Evolutionary conservation across 2,888 invertebrate species (phyloP), one percentile per base, ranked within the genome.

Genomic region (Megamerina dolium): DNA sequence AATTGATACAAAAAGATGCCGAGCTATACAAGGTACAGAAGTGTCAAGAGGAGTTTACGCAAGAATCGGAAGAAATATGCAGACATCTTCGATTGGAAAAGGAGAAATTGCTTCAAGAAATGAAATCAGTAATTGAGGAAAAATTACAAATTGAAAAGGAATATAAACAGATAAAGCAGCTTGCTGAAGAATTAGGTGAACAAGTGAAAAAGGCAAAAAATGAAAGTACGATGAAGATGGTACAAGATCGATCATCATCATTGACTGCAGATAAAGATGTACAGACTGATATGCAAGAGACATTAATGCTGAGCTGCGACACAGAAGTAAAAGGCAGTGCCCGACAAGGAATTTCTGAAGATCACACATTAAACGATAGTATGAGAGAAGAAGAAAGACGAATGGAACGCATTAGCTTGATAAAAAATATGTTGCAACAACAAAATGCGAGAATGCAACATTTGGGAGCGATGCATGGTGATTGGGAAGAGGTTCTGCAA

Each of bases 401-500:
- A 26, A 37, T 41, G 23, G 46, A 54, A 36, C 50, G 54, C 27
- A 42, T 67, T 23, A 45, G 48, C 1, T 37, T 63, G 10, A 49
- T 70, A 21, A 56, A 59, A 17, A 49, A 55, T 34, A 43, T 65
- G 16, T 36, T 67, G 2, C 50, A 52, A 5, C 58, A 63, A 3
- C 67, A 69, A 45, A 55, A 57, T 20, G 55, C 54, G 3, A 69
- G 63, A 48, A 58, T 68, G 6, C 46, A 45, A 13, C 58, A 57
- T 21, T 50, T 67, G 3, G 57, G 53, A 35, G 54, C 57, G 43
- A 58, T 63, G 41, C 60, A 61, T 38, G 45, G 54, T 1, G 64
- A 69, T 10, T 68, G 70, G 68, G 52, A 53, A 32, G 60, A 64
- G 32, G 46, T 70, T 3, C 51, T 67, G 1, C 46, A 48, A 3